phyloP scores from a whole-genome alignment of 2,113 vertebrate species.

The Syngnathus typhle region DNA sequence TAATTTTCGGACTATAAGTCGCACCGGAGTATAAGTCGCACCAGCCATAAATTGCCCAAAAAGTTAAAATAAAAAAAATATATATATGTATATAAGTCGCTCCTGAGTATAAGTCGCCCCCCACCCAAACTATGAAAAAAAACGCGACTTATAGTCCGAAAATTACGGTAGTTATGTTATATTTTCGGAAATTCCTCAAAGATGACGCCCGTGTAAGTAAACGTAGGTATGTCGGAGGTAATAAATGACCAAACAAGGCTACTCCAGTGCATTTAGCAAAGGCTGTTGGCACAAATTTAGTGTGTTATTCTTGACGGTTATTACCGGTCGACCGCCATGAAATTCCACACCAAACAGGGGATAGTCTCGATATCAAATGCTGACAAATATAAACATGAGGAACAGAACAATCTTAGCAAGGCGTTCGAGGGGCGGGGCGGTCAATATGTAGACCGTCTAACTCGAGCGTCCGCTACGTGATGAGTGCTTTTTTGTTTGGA shows the following conservation, averaged over 20 bases:
- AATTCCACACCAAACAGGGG: conserved; percentile 6
- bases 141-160: no score
- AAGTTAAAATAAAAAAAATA: no score
- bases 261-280: not conserved
- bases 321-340: not conserved
- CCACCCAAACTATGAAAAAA: no score
- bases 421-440: not conserved
- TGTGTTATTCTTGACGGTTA: conserved; percentile 1
- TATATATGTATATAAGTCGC: no score
- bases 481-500: conserved; percentile 27
- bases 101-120: no score
- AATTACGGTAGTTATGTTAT: not conserved
- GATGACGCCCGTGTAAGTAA: not conserved
- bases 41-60: no score
- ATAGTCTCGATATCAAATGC: conserved; percentile 25
- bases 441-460: conserved; percentile 32
- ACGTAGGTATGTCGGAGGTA: not conserved
- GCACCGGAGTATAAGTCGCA: no score
- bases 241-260: not conserved
- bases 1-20: no score
- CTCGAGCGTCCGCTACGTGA: conserved; percentile 30
- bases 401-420: conserved; percentile 34
- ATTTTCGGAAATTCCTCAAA: not conserved
- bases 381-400: conserved; percentile 11
- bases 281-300: not conserved